These are phyloP conservation scores for Engystomops pustulosus DNA, from an alignment of 2,113 vertebrate species.

Conservation along the genomic window DNA sequence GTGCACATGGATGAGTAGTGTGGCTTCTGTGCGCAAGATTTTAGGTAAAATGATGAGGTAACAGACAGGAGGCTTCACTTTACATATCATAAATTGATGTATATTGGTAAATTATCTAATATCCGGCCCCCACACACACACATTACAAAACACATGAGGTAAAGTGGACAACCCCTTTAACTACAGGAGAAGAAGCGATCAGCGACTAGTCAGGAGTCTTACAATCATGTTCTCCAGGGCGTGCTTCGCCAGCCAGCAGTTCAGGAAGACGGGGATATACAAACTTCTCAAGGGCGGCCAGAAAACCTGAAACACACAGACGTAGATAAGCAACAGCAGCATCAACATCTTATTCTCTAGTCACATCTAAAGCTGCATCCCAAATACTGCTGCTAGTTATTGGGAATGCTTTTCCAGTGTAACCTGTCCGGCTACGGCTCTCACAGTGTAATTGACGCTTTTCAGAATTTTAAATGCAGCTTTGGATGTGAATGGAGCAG, in stretches of 20 bases:
- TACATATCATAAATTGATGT: too few species aligned
- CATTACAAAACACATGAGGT: too few species aligned
- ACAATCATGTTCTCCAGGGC: conserved; percentile 87
- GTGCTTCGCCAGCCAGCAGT: conserved; percentile 85
- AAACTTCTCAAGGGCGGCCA: conserved; percentile 78
- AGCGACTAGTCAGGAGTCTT: conserved; percentile 60
- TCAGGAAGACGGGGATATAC: conserved; percentile 85
- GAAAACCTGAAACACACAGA: conserved; percentile 72
- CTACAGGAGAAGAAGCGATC: too few species aligned
- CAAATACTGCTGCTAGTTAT: neutral
- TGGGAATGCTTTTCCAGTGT: neutral
- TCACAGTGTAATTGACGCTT: neutral
- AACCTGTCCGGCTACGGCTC: neutral
- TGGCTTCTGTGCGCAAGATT: too few species aligned
- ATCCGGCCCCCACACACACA: too few species aligned
- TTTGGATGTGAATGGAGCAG: neutral
- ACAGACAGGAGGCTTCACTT: too few species aligned
- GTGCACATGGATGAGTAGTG: too few species aligned
- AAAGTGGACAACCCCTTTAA: too few species aligned
- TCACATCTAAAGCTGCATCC: neutral
- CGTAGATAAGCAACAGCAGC: neutral
- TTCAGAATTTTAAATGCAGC: neutral
- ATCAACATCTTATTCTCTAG: neutral
- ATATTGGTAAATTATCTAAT: too few species aligned
- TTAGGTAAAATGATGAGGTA: too few species aligned